Base-by-base conservation (phyloP, 2,888 invertebrate genomes). In the Xanthia icteritia region DNA sequence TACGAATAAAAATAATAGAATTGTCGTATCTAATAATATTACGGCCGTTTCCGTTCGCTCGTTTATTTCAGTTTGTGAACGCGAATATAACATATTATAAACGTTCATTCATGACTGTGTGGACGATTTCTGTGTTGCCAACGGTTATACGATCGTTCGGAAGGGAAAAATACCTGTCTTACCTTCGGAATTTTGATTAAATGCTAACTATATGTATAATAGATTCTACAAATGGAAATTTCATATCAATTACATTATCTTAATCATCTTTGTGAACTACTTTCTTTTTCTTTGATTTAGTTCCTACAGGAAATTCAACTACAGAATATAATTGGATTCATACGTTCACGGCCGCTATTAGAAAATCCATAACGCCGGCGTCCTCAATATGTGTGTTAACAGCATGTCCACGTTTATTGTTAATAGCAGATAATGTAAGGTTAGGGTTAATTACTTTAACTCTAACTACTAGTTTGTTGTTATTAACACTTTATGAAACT, bases 1-100 rank as follows among this genome's bases (percentile, higher is more conserved):
- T 95, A 96, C 95, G 96, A 96, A 96, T 96, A 96, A 96, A 96
- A 96, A 96, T 96, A 96, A 96, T 96, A 96, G 96, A 96, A 96
- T 96, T 96, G 95, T 96, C 95, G 95, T 94, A 91, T 96, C 96
- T 96, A 96, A 96, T 96, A 96, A 96, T 96, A 96, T 92, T 93
- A 92, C 94, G 93, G 93, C 93, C 95, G 95, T 95, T 96, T 96
- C 96, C 96, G 96, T 94, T 96, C 94, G 94, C 94, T 94, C 92
- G 95, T 96, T 96, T 96, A 96, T 96, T 96, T 96, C 93, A 91
- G 95, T 94, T 90, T 93, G 92, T 93, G 93, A 93, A 94, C 94
- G 96, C 95, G 94, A 96, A 96, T 96, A 96, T 95, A 93, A 88
- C 88, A 95, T 95, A 92, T 89, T 91, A 89, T 91, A 89, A 94